phyloP scores from a whole-genome alignment of 2,888 invertebrate genomes.

The Lasioglossum figueresi region DNA sequence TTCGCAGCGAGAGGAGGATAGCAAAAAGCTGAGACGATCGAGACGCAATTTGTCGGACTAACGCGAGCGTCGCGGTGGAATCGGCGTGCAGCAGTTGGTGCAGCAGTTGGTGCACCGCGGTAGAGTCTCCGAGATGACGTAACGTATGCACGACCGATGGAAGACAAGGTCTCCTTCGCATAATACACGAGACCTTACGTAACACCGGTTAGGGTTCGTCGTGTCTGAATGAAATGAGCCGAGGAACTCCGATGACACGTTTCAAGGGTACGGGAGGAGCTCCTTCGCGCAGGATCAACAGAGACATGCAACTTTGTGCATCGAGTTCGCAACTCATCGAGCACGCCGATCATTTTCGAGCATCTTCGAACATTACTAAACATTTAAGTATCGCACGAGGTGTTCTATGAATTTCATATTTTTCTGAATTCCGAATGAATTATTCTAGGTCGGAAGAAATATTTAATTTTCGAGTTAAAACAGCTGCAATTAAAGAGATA shows the following conservation, averaged over 20 bases:
- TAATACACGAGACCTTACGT: conserved; percentile 64
- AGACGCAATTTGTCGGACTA: conserved; percentile 37
- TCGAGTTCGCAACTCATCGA: background rate
- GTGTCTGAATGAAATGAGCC: conserved; percentile 53
- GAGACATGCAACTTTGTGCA: background rate
- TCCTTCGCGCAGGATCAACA: background rate
- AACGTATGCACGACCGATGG: conserved; percentile 56
- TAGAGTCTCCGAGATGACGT: conserved; percentile 53
- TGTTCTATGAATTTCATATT: too few species aligned
- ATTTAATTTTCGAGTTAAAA: too few species aligned
- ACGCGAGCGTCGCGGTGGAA: conserved; percentile 20
- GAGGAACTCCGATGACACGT: conserved; percentile 15
- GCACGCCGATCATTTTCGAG: background rate
- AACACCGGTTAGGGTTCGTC: conserved; percentile 54
- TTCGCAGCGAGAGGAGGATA: background rate
- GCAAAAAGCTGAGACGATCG: background rate
- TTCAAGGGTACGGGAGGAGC: conserved; percentile 22
- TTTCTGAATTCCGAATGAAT: too few species aligned
- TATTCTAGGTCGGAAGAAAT: too few species aligned
- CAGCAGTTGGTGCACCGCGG: conserved; percentile 44
- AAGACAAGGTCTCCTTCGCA: conserved; percentile 71
- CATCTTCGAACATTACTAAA: too few species aligned
- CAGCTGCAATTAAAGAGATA: too few species aligned
- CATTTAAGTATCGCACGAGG: too few species aligned
- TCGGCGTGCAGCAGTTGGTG: conserved; percentile 2